These are phyloP conservation scores for Limnothrissa miodon DNA, from an alignment of 2,113 vertebrate species.

Conservation along the genomic window DNA sequence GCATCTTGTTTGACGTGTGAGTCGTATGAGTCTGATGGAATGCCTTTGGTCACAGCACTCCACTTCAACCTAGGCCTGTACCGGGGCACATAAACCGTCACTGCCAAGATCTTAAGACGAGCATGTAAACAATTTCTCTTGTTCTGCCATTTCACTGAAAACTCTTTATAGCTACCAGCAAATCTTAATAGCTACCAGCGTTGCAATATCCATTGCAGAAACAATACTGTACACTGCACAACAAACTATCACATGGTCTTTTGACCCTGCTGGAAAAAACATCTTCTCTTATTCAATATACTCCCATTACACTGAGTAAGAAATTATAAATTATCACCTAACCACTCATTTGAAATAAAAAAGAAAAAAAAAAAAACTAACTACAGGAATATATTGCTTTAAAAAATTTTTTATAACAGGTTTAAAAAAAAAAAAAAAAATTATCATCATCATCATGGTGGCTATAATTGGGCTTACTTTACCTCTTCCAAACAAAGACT, in stretches of 20 bases:
- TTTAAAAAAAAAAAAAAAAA: slow-evolving; percentile 1
- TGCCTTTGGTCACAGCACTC: slow-evolving; percentile 28
- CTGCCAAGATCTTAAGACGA: slow-evolving; percentile 43
- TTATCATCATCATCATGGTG: slow-evolving; percentile 2
- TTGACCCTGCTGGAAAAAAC: slow-evolving; percentile 36
- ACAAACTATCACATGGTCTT: slow-evolving; percentile 44
- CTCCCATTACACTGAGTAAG: slow-evolving; percentile 37
- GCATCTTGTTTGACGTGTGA: slow-evolving; percentile 39
- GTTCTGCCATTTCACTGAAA: slow-evolving; percentile 32
- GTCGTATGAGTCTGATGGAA: slow-evolving; percentile 40
- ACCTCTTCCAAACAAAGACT: background rate
- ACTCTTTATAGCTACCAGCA: slow-evolving; percentile 43
- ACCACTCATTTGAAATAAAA: slow-evolving; percentile 29
- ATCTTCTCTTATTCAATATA: slow-evolving; percentile 33
- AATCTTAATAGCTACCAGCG: slow-evolving; percentile 52
- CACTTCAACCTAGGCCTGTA: slow-evolving; percentile 33
- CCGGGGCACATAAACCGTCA: slow-evolving; percentile 37
- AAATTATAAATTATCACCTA: slow-evolving; percentile 43
- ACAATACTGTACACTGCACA: slow-evolving; percentile 65
- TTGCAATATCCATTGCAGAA: slow-evolving; percentile 64
- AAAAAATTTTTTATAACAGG: slow-evolving; percentile 28
- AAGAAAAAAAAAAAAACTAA: slow-evolving; percentile 15
- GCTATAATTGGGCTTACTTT: background rate
- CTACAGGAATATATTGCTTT: slow-evolving; percentile 23
- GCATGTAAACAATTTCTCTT: slow-evolving; percentile 58